These are phyloP conservation scores for Cheilosia grossa DNA, from an alignment of 2,888 invertebrate species.

Conservation along the genomic window DNA sequence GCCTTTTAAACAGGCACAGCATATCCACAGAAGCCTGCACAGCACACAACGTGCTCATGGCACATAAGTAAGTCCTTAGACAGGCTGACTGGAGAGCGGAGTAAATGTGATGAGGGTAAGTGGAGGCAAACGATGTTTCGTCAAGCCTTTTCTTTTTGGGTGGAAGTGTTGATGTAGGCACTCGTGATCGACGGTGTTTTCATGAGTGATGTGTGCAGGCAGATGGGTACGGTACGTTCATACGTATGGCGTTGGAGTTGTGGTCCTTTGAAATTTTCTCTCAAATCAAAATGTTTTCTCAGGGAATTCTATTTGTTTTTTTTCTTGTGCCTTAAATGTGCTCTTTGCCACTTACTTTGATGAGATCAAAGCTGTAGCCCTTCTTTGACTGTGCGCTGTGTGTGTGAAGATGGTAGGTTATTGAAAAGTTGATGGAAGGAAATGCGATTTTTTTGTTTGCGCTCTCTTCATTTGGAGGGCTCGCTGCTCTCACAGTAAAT, in stretches of 20 bases:
- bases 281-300: constrained; percentile 51
- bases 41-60: neutral
- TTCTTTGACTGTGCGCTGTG: no score
- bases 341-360: constrained; percentile 52
- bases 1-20: constrained; percentile 19
- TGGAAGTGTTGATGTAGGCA: constrained; percentile 65
- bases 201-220: constrained; percentile 38
- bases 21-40: constrained; percentile 1
- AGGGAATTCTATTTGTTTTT: constrained; percentile 7
- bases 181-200: constrained; percentile 51
- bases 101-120: constrained; percentile 53
- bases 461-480: neutral
- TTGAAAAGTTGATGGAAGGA: constrained; percentile 24
- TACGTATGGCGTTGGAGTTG: neutral
- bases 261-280: constrained; percentile 43
- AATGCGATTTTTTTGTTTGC: neutral
- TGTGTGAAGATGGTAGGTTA: neutral
- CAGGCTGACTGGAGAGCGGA: constrained; percentile 40
- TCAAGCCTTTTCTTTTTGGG: constrained; percentile 40
- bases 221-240: neutral
- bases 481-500: constrained; percentile 2
- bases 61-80: constrained; percentile 55
- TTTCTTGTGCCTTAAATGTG: constrained; percentile 21
- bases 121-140: constrained; percentile 34
- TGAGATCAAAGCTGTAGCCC: constrained; percentile 44